Conservation (phyloP, 2,113 vertebrate genomes). For the Xiphorhynchus elegans region DNA sequence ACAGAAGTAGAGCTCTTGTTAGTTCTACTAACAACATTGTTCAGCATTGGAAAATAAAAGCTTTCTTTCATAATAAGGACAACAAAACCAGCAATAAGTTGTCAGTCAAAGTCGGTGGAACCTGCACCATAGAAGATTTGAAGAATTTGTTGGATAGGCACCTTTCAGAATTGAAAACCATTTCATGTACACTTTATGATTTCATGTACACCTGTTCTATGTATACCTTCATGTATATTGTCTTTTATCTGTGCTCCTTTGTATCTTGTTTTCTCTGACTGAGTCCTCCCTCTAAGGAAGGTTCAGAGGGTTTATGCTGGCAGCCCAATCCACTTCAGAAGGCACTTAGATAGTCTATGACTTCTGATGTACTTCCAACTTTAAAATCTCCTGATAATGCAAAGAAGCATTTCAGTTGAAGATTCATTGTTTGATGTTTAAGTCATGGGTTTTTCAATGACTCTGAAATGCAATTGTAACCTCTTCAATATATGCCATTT, state of each 20-base stretch:
- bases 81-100: neutral
- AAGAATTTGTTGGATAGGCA: neutral
- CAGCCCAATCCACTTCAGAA: neutral
- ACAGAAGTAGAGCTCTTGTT: neutral
- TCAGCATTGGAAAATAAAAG: neutral
- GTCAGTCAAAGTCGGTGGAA: neutral
- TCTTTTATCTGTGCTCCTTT: neutral
- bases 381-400: neutral
- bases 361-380: slow-evolving; percentile 3
- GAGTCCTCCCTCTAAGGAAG: neutral
- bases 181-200: neutral
- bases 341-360: neutral
- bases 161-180: neutral
- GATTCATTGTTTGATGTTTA: slow-evolving; percentile 29
- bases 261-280: neutral
- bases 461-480: neutral
- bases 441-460: slow-evolving; percentile 7
- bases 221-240: neutral
- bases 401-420: neutral
- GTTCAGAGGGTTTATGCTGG: neutral
- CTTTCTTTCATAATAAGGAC: neutral
- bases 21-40: neutral
- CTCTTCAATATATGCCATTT: neutral
- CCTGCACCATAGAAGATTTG: neutral
- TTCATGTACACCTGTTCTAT: neutral